Evolutionary conservation across 2,113 vertebrate genomes (phyloP).

Genomic region (Aspidoscelis tigris): DNA sequence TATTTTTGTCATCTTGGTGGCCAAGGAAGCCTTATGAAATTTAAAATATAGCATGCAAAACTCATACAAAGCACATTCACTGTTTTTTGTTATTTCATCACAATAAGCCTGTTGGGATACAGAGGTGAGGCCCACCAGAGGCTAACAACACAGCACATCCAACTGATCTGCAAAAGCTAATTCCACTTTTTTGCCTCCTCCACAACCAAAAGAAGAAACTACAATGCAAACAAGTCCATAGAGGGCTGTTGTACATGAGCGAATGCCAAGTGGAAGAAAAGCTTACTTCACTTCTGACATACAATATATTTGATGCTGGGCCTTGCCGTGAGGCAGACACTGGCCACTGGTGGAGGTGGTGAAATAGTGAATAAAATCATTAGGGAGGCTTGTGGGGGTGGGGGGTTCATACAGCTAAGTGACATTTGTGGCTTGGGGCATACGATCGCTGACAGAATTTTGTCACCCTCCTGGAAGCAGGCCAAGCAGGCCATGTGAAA

Average conservation of each 20-base stretch:
- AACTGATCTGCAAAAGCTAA: slow-evolving; percentile 32
- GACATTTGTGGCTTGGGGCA: background rate
- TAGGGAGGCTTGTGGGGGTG: slow-evolving; percentile 24
- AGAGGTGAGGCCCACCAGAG: slow-evolving; percentile 29
- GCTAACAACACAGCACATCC: slow-evolving; percentile 31
- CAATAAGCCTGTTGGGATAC: background rate
- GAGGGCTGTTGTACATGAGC: background rate
- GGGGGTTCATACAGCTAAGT: background rate
- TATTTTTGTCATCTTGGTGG: background rate
- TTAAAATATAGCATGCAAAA: slow-evolving; percentile 21
- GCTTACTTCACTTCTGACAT: slow-evolving; percentile 9
- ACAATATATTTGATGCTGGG: slow-evolving; percentile 14
- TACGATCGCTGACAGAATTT: background rate
- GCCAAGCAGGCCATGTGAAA: background rate
- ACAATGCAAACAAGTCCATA: background rate
- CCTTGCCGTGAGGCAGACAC: slow-evolving; percentile 39
- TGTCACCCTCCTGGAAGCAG: background rate
- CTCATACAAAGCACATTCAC: slow-evolving; percentile 32
- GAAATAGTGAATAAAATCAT: slow-evolving; percentile 37
- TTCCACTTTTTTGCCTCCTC: slow-evolving; percentile 36
- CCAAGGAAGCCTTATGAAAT: slow-evolving; percentile 6
- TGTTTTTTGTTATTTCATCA: slow-evolving; percentile 31
- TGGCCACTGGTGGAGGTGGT: slow-evolving; percentile 40
- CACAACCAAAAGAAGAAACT: slow-evolving; percentile 33
- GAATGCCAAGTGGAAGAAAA: slow-evolving; percentile 36